A percentile compares a stretch with the other conserved stretches of the same genome.
These are phyloP conservation scores for Aptenodytes patagonicus DNA, from an alignment of 2,113 vertebrate genomes.

Conservation along the genomic window DNA sequence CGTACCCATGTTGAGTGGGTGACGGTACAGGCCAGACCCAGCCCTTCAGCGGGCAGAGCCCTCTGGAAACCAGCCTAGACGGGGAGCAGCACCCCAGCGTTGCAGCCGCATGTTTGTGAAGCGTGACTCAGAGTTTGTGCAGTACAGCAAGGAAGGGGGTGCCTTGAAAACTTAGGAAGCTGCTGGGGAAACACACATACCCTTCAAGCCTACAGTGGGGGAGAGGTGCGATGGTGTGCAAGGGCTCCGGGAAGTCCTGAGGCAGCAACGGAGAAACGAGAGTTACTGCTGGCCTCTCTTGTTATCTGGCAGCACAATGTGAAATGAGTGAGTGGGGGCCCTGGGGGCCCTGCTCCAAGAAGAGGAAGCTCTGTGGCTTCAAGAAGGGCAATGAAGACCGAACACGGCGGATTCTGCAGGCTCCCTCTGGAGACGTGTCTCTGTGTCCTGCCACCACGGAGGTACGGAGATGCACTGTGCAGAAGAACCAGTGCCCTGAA, in stretches of 20 bases:
- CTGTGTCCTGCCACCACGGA: constrained; percentile 82
- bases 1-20: fast-evolving
- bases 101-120: background rate
- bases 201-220: background rate
- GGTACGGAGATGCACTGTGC: constrained; percentile 82
- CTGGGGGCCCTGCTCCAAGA: constrained; percentile 92
- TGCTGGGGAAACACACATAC: background rate
- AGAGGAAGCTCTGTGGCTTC: constrained; percentile 92
- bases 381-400: constrained; percentile 88
- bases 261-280: fast-evolving
- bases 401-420: constrained; percentile 76
- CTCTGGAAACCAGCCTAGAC: background rate
- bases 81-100: background rate
- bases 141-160: background rate
- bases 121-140: background rate
- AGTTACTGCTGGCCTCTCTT: background rate
- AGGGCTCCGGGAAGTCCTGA: background rate
- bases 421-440: constrained; percentile 71
- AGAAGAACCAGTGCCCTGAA: constrained; percentile 82
- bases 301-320: constrained; percentile 80
- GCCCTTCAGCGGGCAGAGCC: background rate
- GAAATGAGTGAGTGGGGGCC: constrained; percentile 91
- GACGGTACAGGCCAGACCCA: background rate
- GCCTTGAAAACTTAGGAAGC: background rate
- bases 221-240: background rate